phyloP scores from a whole-genome alignment of 2,797 vertebrate species.

The Megalops cyprinoides region DNA sequence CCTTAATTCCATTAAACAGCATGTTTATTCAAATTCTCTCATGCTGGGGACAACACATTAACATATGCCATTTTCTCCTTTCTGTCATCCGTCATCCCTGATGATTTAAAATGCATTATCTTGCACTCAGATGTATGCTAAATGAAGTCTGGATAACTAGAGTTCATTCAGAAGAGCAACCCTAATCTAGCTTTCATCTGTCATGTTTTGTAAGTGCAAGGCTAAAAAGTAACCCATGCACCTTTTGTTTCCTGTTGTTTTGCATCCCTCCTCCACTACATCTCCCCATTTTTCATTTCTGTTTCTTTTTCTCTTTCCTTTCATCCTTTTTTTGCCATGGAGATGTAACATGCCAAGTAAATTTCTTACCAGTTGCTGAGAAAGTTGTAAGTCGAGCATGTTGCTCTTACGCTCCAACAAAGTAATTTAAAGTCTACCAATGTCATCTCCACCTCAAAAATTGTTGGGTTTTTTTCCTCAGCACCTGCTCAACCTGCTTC shows the following conservation, averaged over 20 bases:
- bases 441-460: background rate
- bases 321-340: no score
- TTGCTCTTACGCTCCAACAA: background rate
- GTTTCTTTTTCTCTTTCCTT: no score
- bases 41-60: slow-evolving; percentile 42
- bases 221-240: background rate
- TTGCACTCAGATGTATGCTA: slow-evolving; percentile 23
- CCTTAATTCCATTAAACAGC: slow-evolving; percentile 35
- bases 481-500: background rate
- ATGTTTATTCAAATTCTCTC: slow-evolving; percentile 41
- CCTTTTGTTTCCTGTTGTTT: background rate
- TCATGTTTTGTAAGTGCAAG: background rate
- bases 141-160: slow-evolving; percentile 14
- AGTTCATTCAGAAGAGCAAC: background rate
- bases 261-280: no score
- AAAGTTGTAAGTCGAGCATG: no score
- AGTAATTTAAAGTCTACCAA: background rate
- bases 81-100: slow-evolving; percentile 28
- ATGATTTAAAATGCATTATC: slow-evolving; percentile 35
- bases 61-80: slow-evolving; percentile 35
- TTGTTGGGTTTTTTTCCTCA: background rate
- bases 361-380: no score
- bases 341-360: background rate
- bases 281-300: background rate
- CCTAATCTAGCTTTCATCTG: background rate